phyloP scores from a whole-genome alignment of 2,797 vertebrate species.

The Mustela erminea region DNA sequence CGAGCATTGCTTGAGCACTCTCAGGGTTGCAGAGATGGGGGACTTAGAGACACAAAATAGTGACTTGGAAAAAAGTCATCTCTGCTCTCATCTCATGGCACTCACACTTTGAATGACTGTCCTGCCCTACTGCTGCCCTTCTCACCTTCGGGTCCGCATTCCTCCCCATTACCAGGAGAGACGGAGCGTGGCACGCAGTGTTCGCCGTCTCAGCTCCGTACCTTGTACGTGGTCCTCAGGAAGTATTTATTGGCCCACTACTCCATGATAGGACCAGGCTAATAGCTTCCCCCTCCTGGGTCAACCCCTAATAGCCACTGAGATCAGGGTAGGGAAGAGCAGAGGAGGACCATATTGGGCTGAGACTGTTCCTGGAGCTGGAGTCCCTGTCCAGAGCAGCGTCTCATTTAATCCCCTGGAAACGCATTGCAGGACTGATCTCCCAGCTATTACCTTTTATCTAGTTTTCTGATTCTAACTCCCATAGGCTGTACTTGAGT shows the following conservation, averaged over 20 bases:
- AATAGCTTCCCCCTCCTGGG: background rate
- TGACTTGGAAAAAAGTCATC: background rate
- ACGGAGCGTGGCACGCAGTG: background rate
- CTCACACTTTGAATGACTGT: background rate
- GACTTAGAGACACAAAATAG: slow-evolving; percentile 3
- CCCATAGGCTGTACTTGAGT: background rate
- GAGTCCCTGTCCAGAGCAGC: background rate
- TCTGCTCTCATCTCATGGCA: background rate
- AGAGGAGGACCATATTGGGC: background rate
- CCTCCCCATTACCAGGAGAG: background rate
- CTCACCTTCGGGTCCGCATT: background rate
- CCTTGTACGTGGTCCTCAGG: background rate
- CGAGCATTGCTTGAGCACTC: background rate
- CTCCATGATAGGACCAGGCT: background rate
- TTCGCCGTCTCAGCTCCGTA: background rate
- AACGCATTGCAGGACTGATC: background rate
- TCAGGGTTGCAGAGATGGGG: background rate
- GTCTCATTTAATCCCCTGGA: slow-evolving; percentile 15
- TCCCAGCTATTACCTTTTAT: background rate
- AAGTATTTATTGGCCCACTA: slow-evolving; percentile 19
- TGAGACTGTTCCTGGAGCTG: slow-evolving; percentile 2
- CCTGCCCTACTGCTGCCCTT: background rate
- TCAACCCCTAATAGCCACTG: background rate
- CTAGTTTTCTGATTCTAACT: slow-evolving; percentile 6
- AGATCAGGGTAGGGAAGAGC: background rate